Evolutionary conservation across 2,113 vertebrate species (phyloP), one percentile per base, ranked within the genome.

Genomic region (Enhydra lutris): DNA sequence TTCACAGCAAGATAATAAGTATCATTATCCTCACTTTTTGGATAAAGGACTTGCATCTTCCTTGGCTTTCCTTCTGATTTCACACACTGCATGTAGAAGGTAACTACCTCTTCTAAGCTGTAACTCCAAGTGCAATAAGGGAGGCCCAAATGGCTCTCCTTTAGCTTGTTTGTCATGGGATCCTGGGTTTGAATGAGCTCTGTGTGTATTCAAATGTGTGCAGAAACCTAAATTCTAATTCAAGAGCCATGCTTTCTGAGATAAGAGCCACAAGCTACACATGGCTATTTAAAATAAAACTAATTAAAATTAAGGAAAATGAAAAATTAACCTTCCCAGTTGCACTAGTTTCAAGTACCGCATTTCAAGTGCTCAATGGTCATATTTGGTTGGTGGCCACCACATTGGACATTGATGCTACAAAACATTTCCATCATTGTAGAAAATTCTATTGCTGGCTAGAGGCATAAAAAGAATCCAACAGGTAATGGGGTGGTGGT

Each of bases 191-290:
- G 14, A 93, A 89, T 14, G 61, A 89, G 34, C 31, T 47, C 2
- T 78, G 29, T 36, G 26, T 55, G n/a, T 69, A 14, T 80, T 52
- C 45, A 59, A 57, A 76, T 61, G 17, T 69, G 29, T 34, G 20
- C 67, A 91, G 63, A 90, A 67, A 83, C 50, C n/a, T 61, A 55
- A 59, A 83, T 69, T 97, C 29, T 67, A 47, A n/a, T 76, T 83
- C 63, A 85, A 91, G 91, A 45, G 24, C n/a, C 36, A 73, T 29
- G 31, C 52, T 86, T 63, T 17, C 63, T 73, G 59, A 63, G 47
- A 47, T 0, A 36, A 61, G 0, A 96, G 42, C 18, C 34, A 63
- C 7, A n/a, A 71, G 50, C 65, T 50, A 42, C 34, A 82, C 2
- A 29, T 67, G 39, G 8, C 34, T 83, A 55, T 79, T 83, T 73